Evolutionary conservation across 2,797 vertebrate species (phyloP), one percentile per base, ranked within the genome.

Genomic region (Chiloscyllium punctatum): DNA sequence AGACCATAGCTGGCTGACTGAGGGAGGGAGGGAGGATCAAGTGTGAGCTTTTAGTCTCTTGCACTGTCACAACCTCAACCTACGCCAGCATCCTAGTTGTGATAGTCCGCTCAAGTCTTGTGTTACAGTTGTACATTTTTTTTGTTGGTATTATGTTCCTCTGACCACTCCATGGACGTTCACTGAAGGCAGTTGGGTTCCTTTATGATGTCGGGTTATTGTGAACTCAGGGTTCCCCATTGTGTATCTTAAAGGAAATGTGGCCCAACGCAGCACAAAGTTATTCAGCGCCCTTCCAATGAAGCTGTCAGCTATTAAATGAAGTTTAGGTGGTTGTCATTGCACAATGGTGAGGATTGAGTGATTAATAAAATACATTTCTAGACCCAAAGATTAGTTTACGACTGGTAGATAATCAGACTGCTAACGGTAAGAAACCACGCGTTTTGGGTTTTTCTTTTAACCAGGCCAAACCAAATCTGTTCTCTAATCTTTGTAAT

Each of bases 181-280:
- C 53, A 57, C 87, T 15, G n/a, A 90, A 66, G 66, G 90, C 62
- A 69, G 90, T 92, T 92, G 62, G 62, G 11, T 92, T 92, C 11
- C 33, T 66, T 42, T 92, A 21, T 92, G 33, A 92, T 92, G 90
- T 92, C 90, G 42, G 90, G 33, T 37, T 42, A 69, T 92, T 92
- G 90, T 92, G 90, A 69, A 69, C 62, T 92, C 62, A 68, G 37
- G 69, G 21, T 68, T 69, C 42, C 90, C 62, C 62, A 69, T 92
- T 92, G 90, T 68, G 66, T n/a, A 69, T 92, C n/a, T 69, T 84
- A 4, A 84, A 84, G 37, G 18, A 92, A 92, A n/a, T 92, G 88
- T 66, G 18, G 33, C 33, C 33, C 13, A 62, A 57, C 30, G 33
- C 27, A 33, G 87, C 13, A n/a, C 27, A n/a, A 68, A 42, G n/a